Percentiles rank a stretch among this genome's conserved stretches.
phyloP scores from a whole-genome alignment of 2,797 vertebrate genomes.

The Distichodus sexfasciatus region DNA sequence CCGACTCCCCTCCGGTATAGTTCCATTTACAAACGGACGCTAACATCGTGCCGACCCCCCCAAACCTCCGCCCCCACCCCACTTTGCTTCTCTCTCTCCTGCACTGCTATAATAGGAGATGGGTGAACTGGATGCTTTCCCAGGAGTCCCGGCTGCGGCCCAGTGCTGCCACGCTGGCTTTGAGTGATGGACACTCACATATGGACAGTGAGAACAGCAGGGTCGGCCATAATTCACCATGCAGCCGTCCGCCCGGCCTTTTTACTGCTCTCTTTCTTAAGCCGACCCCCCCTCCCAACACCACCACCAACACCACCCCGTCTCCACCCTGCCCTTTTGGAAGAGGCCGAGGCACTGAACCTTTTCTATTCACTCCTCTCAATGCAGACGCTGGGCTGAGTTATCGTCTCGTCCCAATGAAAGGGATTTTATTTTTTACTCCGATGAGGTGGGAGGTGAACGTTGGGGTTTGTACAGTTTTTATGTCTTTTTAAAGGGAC shows the following conservation, averaged over 20 bases:
- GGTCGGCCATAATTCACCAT: slow-evolving; percentile 31
- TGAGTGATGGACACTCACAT: slow-evolving; percentile 53
- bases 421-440: slow-evolving; percentile 12
- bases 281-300: slow-evolving; percentile 38
- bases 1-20: slow-evolving; percentile 21
- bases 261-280: slow-evolving; percentile 47
- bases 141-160: slow-evolving; percentile 64
- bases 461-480: slow-evolving; percentile 15
- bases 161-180: slow-evolving; percentile 25
- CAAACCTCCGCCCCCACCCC: too few relatives aligned
- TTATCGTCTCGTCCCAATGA: slow-evolving; percentile 20
- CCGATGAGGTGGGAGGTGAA: neutral
- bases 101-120: slow-evolving; percentile 80
- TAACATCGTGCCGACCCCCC: slow-evolving; percentile 46
- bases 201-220: slow-evolving; percentile 42
- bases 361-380: slow-evolving; percentile 18
- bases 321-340: neutral
- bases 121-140: slow-evolving; percentile 71
- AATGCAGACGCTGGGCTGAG: slow-evolving; percentile 18
- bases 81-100: slow-evolving; percentile 53
- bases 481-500: slow-evolving; percentile 3
- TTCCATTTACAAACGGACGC: slow-evolving; percentile 47
- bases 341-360: too few relatives aligned
- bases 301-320: too few relatives aligned
- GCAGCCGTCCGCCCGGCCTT: slow-evolving; percentile 27